phyloP scores from a whole-genome alignment of 1,140 invertebrate genomes.

The Trichonephila inaurata region DNA sequence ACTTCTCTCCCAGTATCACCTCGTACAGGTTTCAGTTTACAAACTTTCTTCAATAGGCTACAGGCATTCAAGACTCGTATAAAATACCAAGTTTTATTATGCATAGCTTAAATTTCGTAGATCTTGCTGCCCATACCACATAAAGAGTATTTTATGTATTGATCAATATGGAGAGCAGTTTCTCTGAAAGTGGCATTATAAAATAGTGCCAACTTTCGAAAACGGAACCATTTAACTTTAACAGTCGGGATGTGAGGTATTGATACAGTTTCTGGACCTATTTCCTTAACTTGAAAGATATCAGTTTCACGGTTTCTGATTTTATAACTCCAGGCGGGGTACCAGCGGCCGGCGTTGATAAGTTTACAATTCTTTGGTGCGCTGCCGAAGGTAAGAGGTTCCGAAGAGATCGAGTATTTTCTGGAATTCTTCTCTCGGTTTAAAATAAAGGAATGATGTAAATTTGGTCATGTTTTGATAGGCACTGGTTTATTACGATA shows the following conservation, averaged over 20 bases:
- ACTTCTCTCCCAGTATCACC: not conserved
- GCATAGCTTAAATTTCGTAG: not conserved
- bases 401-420: not conserved
- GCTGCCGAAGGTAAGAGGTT: not conserved
- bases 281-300: not conserved
- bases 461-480: too few species aligned
- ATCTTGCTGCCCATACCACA: not conserved
- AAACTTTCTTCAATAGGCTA: not conserved
- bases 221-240: not conserved
- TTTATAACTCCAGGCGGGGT: not conserved
- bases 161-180: not conserved
- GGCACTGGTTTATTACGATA: too few species aligned
- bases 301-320: constrained; percentile 6
- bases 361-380: not conserved
- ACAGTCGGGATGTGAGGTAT: not conserved
- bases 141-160: constrained; percentile 5
- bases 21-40: not conserved
- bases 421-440: not conserved
- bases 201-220: not conserved
- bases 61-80: not conserved
- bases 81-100: not conserved
- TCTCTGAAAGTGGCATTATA: not conserved
- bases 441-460: not conserved
- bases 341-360: not conserved
- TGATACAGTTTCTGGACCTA: not conserved